Evolutionary conservation across 2,888 invertebrate species (phyloP).

Genomic region (Pristionchus maxplancki): DNA sequence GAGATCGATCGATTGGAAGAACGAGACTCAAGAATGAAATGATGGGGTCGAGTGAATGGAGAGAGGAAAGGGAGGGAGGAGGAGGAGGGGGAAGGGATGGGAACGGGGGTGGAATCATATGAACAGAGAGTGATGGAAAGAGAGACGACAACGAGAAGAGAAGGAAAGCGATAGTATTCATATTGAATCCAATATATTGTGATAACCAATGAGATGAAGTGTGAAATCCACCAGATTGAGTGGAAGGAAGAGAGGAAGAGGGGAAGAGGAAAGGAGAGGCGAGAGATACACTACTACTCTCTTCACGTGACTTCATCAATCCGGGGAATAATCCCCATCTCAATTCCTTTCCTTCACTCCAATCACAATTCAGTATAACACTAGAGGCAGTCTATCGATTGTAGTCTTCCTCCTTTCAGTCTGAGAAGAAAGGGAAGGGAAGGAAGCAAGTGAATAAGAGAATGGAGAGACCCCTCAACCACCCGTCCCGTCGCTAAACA

Average conservation of each 20-base stretch:
- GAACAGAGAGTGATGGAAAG: conserved; percentile 17
- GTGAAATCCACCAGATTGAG: not conserved
- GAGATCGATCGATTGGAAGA: not conserved
- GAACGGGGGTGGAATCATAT: conserved; percentile 35
- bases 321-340: not conserved
- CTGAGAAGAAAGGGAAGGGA: conserved; percentile 3
- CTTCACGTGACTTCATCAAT: conserved; percentile 22
- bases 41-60: conserved; percentile 36
- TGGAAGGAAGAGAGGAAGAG: not conserved
- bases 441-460: not conserved
- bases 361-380: not conserved
- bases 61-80: not conserved
- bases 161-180: not conserved
- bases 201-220: not conserved
- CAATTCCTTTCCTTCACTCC: not conserved
- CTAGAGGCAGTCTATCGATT: not conserved
- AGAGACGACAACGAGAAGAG: not conserved
- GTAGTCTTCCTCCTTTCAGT: not conserved
- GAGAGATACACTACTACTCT: not conserved
- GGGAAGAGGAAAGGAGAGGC: not conserved
- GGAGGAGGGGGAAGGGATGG: not conserved
- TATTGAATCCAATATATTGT: not conserved
- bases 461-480: conserved; percentile 14
- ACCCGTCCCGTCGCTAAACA: not conserved
- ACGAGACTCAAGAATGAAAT: conserved; percentile 27